A percentile compares a stretch with the other conserved stretches of the same genome.
These are phyloP conservation scores for Bradypodion pumilum DNA, from an alignment of 2,797 vertebrate genomes.

Conservation along the genomic window DNA sequence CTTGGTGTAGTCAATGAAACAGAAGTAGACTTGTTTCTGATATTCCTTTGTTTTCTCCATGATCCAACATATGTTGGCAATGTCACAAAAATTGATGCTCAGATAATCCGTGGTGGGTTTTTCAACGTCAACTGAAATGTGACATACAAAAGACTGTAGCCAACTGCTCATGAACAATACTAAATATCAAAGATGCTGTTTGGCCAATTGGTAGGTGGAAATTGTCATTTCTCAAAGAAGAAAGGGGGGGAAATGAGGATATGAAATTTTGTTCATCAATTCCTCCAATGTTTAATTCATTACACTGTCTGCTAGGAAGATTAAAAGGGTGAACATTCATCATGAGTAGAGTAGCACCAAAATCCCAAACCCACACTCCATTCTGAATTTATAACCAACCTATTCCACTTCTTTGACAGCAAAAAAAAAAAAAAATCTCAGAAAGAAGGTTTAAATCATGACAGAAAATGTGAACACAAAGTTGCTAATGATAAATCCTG, in stretches of 20 bases:
- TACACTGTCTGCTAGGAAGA: constrained; percentile 41
- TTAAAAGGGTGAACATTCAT: constrained; percentile 58
- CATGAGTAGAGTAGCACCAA: constrained; percentile 42
- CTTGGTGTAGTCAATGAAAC: too few species aligned
- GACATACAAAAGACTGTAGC: neutral
- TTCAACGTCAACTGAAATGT: neutral
- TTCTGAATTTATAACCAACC: constrained; percentile 42
- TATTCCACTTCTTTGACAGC: constrained; percentile 37
- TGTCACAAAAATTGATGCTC: neutral
- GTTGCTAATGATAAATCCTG: constrained; percentile 38
- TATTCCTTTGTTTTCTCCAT: too few species aligned
- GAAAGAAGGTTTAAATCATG: constrained; percentile 28
- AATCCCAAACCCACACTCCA: constrained; percentile 29
- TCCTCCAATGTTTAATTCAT: constrained; percentile 62
- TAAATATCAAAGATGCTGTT: constrained; percentile 27
- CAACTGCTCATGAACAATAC: constrained; percentile 18
- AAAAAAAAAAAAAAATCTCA: constrained; percentile 13
- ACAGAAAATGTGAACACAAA: constrained; percentile 23
- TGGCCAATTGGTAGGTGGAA: constrained; percentile 52
- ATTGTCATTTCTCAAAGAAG: constrained; percentile 25
- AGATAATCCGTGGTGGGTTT: neutral
- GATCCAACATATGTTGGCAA: too few species aligned
- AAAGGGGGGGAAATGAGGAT: constrained; percentile 18
- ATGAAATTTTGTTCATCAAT: constrained; percentile 47
- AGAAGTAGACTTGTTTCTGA: too few species aligned